Percentiles rank a stretch among this genome's conserved stretches.
phyloP scores from a whole-genome alignment of 2,797 vertebrate species.

The Stomatorhinus walkeri region DNA sequence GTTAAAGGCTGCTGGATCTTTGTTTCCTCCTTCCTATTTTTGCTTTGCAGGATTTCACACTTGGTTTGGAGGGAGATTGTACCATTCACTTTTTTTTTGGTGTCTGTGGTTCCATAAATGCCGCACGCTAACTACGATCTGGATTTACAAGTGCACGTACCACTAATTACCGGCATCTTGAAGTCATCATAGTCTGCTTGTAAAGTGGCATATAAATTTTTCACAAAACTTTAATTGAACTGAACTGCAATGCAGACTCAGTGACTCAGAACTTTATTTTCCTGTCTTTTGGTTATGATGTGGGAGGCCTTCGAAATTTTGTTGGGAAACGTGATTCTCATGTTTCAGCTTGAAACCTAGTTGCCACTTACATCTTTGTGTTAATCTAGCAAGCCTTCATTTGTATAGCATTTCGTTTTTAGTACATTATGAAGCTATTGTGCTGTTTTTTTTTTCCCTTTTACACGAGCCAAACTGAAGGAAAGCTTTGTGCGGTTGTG shows the following conservation, averaged over 20 bases:
- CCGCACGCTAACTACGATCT: background rate
- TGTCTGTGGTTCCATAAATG: background rate
- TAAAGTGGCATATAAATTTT: slow-evolving; percentile 10
- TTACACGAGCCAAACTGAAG: background rate
- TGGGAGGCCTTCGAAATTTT: background rate
- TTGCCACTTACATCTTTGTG: background rate
- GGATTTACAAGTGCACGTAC: background rate
- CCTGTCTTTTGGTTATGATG: background rate
- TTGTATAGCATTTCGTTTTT: background rate
- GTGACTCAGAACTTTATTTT: background rate
- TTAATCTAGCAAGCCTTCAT: background rate
- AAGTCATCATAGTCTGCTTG: background rate
- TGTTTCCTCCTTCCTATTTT: background rate
- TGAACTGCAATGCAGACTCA: background rate
- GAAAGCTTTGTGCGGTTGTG: background rate
- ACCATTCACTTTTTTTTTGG: background rate
- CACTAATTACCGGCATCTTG: background rate
- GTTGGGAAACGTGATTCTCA: background rate
- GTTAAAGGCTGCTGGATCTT: background rate
- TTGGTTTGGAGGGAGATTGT: background rate
- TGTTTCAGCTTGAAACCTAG: background rate
- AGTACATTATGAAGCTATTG: background rate
- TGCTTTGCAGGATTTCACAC: background rate
- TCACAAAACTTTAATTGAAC: background rate
- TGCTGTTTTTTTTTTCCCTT: background rate